These are phyloP conservation scores for Platichthys flesus DNA, from an alignment of 2,113 vertebrate species.

Conservation along the genomic window DNA sequence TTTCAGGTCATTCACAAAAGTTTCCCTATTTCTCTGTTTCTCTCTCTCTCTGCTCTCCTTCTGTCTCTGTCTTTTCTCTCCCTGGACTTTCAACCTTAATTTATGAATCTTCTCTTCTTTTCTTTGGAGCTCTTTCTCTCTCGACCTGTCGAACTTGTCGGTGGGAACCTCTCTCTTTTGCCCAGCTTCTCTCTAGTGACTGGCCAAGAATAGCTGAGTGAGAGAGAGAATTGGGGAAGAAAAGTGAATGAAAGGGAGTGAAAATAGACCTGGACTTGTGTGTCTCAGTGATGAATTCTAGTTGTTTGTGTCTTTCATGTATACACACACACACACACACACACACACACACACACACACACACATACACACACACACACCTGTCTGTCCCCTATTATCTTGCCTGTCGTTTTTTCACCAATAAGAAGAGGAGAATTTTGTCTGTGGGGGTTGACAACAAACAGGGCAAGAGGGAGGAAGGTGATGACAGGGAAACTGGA, in stretches of 20 bases:
- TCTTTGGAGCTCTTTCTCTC: slow-evolving; percentile 30
- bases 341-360: background rate
- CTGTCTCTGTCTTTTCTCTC: background rate
- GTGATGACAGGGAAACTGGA: background rate
- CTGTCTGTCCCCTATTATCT: background rate
- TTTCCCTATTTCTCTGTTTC: slow-evolving; percentile 4
- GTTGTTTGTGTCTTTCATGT: no score
- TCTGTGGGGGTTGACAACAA: slow-evolving; percentile 21
- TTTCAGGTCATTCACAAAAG: slow-evolving; percentile 63
- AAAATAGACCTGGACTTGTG: slow-evolving; percentile 38
- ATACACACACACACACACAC: slow-evolving; percentile 9
- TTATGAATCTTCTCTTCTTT: slow-evolving; percentile 41
- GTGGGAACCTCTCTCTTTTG: slow-evolving; percentile 34
- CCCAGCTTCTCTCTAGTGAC: slow-evolving; percentile 39
- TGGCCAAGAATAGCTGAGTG: slow-evolving; percentile 59
- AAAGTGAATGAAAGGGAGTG: slow-evolving; percentile 24
- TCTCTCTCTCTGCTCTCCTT: background rate
- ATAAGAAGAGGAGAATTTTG: slow-evolving; percentile 21
- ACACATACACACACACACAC: slow-evolving; percentile 10
- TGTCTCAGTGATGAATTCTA: slow-evolving; percentile 37
- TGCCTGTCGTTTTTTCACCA: background rate
- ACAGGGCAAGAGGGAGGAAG: background rate
- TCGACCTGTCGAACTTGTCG: slow-evolving; percentile 51
- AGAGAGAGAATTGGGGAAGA: slow-evolving; percentile 15
- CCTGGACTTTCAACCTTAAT: slow-evolving; percentile 4